A percentile compares a stretch with the other conserved stretches of the same genome.
Conservation (phyloP, 2,113 vertebrate species). For the Leptobrachium ailaonicum region DNA sequence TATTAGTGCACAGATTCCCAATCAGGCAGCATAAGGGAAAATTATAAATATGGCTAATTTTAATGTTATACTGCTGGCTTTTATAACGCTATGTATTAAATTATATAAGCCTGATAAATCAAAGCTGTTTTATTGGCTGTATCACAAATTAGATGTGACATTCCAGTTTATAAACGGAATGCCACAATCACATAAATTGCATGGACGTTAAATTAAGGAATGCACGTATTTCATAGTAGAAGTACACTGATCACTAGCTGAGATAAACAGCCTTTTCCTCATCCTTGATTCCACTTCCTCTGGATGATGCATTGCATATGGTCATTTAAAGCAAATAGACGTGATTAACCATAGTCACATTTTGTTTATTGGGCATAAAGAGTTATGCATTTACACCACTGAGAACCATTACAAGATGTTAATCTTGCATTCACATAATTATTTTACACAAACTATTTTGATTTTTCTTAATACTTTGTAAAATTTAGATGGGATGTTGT, state of each 20-base stretch:
- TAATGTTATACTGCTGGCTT: not conserved
- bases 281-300: slow-evolving; percentile 32
- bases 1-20: too few relatives aligned
- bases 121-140: not conserved
- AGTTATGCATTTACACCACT: not conserved
- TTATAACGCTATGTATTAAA: not conserved
- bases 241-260: slow-evolving; percentile 19
- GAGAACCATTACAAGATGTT: too few relatives aligned
- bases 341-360: not conserved
- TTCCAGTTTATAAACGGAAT: slow-evolving; percentile 19
- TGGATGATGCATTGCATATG: slow-evolving; percentile 18
- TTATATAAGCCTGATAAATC: not conserved
- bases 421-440: too few relatives aligned
- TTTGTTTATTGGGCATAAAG: not conserved
- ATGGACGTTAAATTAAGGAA: slow-evolving; percentile 37
- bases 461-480: too few relatives aligned
- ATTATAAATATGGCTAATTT: too few relatives aligned
- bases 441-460: too few relatives aligned
- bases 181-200: slow-evolving; percentile 28
- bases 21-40: too few relatives aligned
- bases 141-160: slow-evolving; percentile 28
- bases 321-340: not conserved
- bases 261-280: slow-evolving; percentile 13
- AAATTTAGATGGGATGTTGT: too few relatives aligned
- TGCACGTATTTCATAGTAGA: slow-evolving; percentile 25